Conservation (phyloP, 2,113 vertebrate genomes). For the Ageneiosus marmoratus region DNA sequence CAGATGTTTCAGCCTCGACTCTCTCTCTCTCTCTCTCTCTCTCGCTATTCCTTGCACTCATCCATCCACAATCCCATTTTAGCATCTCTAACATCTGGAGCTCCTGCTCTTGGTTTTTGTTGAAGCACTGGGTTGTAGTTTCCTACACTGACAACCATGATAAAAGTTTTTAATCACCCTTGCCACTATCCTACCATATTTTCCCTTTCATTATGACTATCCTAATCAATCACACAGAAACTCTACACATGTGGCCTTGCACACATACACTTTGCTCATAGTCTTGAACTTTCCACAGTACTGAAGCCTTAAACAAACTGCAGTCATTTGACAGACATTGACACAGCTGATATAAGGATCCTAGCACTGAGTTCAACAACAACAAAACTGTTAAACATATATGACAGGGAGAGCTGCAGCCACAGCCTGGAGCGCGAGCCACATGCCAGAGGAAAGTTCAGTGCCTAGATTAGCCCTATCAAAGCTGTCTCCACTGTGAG, state of each 20-base stretch:
- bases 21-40: slow-evolving; percentile 40
- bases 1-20: slow-evolving; percentile 87
- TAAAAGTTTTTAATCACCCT: background rate
- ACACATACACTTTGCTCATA: background rate
- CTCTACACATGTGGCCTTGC: background rate
- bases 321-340: background rate
- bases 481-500: slow-evolving; percentile 62
- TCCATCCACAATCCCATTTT: slow-evolving; percentile 3
- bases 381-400: slow-evolving; percentile 10
- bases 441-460: slow-evolving; percentile 31
- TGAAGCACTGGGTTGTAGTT: background rate
- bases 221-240: background rate
- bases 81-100: slow-evolving; percentile 33
- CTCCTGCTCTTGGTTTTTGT: slow-evolving; percentile 4
- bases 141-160: background rate
- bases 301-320: background rate
- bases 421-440: background rate
- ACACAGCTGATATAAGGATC: background rate
- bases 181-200: background rate
- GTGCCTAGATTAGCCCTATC: slow-evolving; percentile 59
- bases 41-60: slow-evolving; percentile 9
- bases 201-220: background rate
- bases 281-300: background rate
- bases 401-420: slow-evolving; percentile 1
- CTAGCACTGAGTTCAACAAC: background rate